Evolutionary conservation across 2,888 invertebrate species (phyloP), one percentile per base, ranked within the genome.

Genomic region (Acleris cristana): DNA sequence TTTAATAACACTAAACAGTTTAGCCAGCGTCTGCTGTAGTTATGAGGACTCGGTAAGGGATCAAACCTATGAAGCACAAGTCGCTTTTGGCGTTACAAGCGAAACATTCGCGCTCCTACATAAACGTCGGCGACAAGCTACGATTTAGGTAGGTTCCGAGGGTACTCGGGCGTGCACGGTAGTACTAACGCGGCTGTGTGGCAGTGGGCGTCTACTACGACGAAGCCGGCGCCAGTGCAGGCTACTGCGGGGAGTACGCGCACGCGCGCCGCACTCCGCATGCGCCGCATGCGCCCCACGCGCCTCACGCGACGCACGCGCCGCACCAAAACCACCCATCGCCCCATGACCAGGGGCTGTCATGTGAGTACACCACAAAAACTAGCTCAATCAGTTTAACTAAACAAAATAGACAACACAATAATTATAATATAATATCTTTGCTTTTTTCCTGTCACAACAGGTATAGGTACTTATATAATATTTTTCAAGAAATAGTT

Each of bases 151-250:
- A 88, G 90, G 89, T 86, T 77, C 53, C 68, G 68, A 56, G 56
- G 74, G 71, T 74, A 78, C 72, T 51, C 30, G 44, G 16, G 44
- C 18, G 58, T 48, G 59, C 45, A 52, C 61, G 40, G 66, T 81
- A 48, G 66, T 81, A 79, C 76, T 86, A 86, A 85, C 84, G 83
- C 82, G 86, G 86, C 87, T 88, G 88, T 90, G 88, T 90, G 89
- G 86, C 90, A 91, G 90, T 92, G 89, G 92, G 87, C 84, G 89
- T 89, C 78, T 92, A 90, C 90, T 93, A 91, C 89, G 90, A 89
- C 79, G 92, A 91, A 72, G 78, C 82, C 80, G 78, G 82, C 80
- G 82, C 84, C 81, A 81, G 84, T 69, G 75, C 75, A 67, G 79
- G 79, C 76, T 88, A 87, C 86, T 87, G 89, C 88, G 86, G 83